Evolutionary conservation across 2,113 vertebrate species (phyloP), one percentile per base, ranked within the genome.

Genomic region (Gnathonemus echidnorhynchus): DNA sequence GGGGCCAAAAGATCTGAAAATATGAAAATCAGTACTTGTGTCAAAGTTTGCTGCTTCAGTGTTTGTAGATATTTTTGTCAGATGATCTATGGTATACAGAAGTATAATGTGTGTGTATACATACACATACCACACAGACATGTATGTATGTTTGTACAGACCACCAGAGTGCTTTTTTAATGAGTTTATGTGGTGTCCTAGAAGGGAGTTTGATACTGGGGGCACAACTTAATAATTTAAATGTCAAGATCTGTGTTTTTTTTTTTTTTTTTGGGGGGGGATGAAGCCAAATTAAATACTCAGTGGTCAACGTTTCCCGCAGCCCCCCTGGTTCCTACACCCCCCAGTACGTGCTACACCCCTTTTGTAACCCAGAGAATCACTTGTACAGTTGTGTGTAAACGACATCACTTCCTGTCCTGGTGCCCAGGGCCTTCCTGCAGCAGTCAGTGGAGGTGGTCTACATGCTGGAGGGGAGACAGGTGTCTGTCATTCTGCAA

Each of bases 401-500:
- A 17, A 27, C 24, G 24, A 85, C 50, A 74, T 70, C 10, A 86
- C 2, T 91, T 48, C 74, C 35, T 27, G 13, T 89, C 15, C 62
- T 92, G 89, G 88, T 83, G 50, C 87, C 49, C 89, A 99, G 98
- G 90, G 93, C 91, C 0, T 98, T 99, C 92, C 95, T 99, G 86
- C 97, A 95, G 91, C 96, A 97, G 91, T 96, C 98, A 19, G 96
- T 96, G 89, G 98, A 99, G 90, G 95, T 98, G 0, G 96, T 99
- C 1, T 99, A 97, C 87, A 91, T 95, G 90, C 92, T 99, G 93
- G 97, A 99, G 84, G 97, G 95, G 90, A 97, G 95, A 92, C 97
- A 95, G 5, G 91, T 95, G 50, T 99, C 98, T 9, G 97, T 99
- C 70, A 93, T 98, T 92, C 95, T 99, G 0, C 97, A 97, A 96